These are phyloP conservation scores for Pristionchus arcanus DNA, from an alignment of 2,888 invertebrate genomes.

Conservation along the genomic window DNA sequence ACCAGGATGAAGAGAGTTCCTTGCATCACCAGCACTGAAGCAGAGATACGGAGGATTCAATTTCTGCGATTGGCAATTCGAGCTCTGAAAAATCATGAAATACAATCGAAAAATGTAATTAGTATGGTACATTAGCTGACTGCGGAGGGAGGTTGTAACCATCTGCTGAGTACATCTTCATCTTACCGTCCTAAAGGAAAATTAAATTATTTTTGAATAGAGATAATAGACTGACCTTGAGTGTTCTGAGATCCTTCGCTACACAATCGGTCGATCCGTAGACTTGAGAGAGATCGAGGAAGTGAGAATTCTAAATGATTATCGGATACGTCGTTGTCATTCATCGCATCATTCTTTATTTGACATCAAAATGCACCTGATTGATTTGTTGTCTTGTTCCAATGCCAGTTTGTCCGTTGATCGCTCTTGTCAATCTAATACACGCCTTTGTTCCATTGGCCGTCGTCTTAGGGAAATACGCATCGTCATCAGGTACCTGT, in stretches of 20 bases:
- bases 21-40: neutral
- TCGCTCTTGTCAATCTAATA: conserved; percentile 3
- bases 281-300: conserved; percentile 86
- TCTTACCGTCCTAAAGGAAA: conserved; percentile 59
- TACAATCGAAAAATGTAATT: neutral
- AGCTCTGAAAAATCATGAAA: neutral
- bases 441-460: neutral
- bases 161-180: conserved; percentile 57
- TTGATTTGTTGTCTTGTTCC: conserved; percentile 42
- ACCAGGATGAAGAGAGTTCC: conserved; percentile 3
- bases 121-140: conserved; percentile 58
- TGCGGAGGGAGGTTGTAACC: conserved; percentile 65
- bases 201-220: too few relatives aligned
- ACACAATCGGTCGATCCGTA: conserved; percentile 93
- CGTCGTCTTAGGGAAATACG: neutral
- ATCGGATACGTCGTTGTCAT: too few relatives aligned
- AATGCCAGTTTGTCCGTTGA: conserved; percentile 41
- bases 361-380: too few relatives aligned
- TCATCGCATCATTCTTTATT: too few relatives aligned
- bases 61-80: neutral
- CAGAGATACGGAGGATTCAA: neutral
- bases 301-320: conserved; percentile 92
- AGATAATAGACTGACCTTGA: conserved; percentile 80
- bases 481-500: conserved; percentile 80
- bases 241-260: conserved; percentile 86